Percentiles rank a stretch among this genome's conserved stretches.
phyloP scores from a whole-genome alignment of 2,113 vertebrate genomes.

The Nesogale talazaci region DNA sequence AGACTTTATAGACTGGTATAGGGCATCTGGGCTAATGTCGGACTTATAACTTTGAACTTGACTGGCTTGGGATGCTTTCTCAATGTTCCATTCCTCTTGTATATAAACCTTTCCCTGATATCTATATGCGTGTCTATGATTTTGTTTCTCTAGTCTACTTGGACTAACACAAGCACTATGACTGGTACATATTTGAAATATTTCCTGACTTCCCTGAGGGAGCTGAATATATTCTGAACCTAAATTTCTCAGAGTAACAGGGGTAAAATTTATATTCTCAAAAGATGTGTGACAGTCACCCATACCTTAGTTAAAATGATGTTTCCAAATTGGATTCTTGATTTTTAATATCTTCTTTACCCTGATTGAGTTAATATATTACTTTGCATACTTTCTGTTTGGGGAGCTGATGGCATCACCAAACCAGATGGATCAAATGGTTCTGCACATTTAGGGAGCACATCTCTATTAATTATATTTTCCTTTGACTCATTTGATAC shows the following conservation, averaged over 20 bases:
- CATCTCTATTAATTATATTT: constrained; percentile 68
- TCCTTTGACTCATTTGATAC: constrained; percentile 76
- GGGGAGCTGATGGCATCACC: constrained; percentile 58
- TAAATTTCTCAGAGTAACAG: constrained; percentile 79
- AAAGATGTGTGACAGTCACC: constrained; percentile 59
- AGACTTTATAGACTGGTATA: too few species aligned
- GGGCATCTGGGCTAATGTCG: too few species aligned
- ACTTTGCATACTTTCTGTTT: constrained; percentile 45
- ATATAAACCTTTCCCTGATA: too few species aligned
- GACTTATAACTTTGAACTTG: too few species aligned
- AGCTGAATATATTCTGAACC: constrained; percentile 74
- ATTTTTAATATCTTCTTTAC: constrained; percentile 61
- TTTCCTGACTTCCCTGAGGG: constrained; percentile 73
- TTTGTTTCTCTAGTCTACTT: too few species aligned
- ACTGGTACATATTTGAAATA: constrained; percentile 71
- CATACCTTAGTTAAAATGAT: constrained; percentile 71
- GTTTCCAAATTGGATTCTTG: constrained; percentile 67
- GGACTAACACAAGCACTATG: too few species aligned
- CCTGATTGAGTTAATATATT: constrained; percentile 56
- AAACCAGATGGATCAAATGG: constrained; percentile 50
- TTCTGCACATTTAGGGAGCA: constrained; percentile 51
- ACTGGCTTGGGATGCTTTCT: too few species aligned
- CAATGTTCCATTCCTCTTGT: too few species aligned
- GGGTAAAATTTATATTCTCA: constrained; percentile 78
- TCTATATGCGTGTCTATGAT: too few species aligned